Evolutionary conservation across 2,797 vertebrate species (phyloP).

Genomic region (Todus mexicanus): DNA sequence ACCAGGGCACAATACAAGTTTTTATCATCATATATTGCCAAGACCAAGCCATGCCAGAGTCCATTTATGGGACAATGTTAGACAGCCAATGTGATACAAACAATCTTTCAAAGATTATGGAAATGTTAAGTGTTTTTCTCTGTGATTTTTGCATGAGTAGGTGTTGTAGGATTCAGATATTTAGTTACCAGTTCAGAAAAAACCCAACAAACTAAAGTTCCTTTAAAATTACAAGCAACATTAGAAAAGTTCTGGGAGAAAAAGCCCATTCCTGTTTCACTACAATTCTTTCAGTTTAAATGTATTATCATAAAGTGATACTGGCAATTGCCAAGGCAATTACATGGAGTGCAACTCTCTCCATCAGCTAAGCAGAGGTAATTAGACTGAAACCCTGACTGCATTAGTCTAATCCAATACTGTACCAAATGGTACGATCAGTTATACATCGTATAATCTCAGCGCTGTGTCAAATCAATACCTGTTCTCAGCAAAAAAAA

Average conservation of each 20-base stretch:
- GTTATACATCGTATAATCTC: constrained; percentile 30
- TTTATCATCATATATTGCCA: not conserved
- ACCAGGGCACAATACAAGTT: not conserved
- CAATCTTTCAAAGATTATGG: not conserved
- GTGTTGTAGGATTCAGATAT: not conserved
- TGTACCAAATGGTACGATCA: constrained; percentile 17
- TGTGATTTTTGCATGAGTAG: not conserved
- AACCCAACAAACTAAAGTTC: not conserved
- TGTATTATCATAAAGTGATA: constrained; percentile 34
- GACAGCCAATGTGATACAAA: not conserved
- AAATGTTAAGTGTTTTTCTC: not conserved
- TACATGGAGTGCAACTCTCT: constrained; percentile 8
- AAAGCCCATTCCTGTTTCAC: not conserved
- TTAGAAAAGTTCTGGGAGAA: constrained; percentile 9
- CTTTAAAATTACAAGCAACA: not conserved
- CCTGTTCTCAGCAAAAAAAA: constrained; percentile 30
- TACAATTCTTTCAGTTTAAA: constrained; percentile 26
- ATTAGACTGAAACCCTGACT: constrained; percentile 52
- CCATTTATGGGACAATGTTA: not conserved
- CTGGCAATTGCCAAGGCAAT: constrained; percentile 17
- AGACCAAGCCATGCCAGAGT: not conserved
- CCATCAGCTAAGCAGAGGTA: constrained; percentile 21
- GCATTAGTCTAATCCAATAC: constrained; percentile 57
- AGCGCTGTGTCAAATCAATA: constrained; percentile 57
- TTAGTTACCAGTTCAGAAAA: not conserved